phyloP scores from a whole-genome alignment of 2,113 vertebrate genomes.

The Pungitius pungitius region DNA sequence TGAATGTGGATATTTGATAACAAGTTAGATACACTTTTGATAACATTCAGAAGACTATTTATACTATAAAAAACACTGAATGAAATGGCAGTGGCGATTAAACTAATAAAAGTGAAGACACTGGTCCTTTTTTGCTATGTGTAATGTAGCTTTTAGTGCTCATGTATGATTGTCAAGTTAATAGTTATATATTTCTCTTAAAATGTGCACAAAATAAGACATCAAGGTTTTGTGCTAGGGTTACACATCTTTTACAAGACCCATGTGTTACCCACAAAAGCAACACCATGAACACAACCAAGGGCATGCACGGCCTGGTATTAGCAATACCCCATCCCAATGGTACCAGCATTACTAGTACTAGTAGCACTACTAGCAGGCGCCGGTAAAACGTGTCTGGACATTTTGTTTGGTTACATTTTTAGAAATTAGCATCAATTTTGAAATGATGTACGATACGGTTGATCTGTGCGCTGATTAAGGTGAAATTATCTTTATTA shows the following conservation, averaged over 20 bases:
- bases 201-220: not conserved
- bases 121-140: not conserved
- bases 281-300: not conserved
- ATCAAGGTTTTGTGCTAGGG: not conserved
- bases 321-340: too few relatives aligned
- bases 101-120: not conserved
- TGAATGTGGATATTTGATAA: not conserved
- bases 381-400: too few relatives aligned
- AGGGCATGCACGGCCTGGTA: too few relatives aligned
- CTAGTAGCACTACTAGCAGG: too few relatives aligned
- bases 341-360: too few relatives aligned
- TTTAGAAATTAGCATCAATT: not conserved
- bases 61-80: not conserved
- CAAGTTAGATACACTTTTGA: not conserved
- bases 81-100: not conserved
- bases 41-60: slow-evolving; percentile 1
- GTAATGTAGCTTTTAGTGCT: not conserved
- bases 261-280: not conserved
- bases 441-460: not conserved
- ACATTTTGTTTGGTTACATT: not conserved
- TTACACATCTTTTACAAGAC: not conserved
- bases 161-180: not conserved
- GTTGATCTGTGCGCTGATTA: not conserved
- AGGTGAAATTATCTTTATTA: not conserved
- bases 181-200: not conserved